Evolutionary conservation across 2,113 vertebrate species (phyloP), one percentile per base, ranked within the genome.

Genomic region (Phainopepla nitens): DNA sequence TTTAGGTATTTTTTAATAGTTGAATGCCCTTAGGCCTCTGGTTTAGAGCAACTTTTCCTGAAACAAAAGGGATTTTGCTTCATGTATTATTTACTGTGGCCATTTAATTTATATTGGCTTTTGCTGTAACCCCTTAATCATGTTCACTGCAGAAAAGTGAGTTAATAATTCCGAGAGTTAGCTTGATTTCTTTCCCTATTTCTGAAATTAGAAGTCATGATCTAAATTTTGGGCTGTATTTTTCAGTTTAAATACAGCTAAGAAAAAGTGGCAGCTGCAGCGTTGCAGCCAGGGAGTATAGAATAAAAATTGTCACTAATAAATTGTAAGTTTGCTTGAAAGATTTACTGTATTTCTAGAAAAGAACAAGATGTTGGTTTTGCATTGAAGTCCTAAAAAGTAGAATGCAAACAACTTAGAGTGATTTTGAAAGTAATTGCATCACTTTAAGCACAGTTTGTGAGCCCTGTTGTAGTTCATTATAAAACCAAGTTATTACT

Each of bases 371-470:
- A 29, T 42, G 14, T 16, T 66, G 3, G 9, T 8, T 57, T 87
- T 70, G 56, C 65, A 47, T 62, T 81, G 33, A 51, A 81, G 39
- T 65, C 29, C 36, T 73, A 44, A 84, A 44, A 85, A 68, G 72
- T 56, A 19, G 28, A 76, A 24, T 15, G 50, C 35, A 41, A 68
- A 53, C 13, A 51, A 78, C 76, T 75, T 57, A n/a, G 51, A 87
- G 86, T 70, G 96, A 89, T 96, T 94, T 97, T 93, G 65, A 82
- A 88, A 95, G 94, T 33, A 93, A n/a, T 82, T 91, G 84, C 70
- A 88, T 97, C 86, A 84, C 95, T 96, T 97, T 89, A 97, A 97
- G 93, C 96, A 97, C 91, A 97, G 93, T 97, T 98, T 96, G 86
- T 95, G 91, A 98, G 93, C 87, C 75, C 68, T 86, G 91, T 73